Conservation (phyloP, 2,797 vertebrate genomes). For the Bradypus variegatus region DNA sequence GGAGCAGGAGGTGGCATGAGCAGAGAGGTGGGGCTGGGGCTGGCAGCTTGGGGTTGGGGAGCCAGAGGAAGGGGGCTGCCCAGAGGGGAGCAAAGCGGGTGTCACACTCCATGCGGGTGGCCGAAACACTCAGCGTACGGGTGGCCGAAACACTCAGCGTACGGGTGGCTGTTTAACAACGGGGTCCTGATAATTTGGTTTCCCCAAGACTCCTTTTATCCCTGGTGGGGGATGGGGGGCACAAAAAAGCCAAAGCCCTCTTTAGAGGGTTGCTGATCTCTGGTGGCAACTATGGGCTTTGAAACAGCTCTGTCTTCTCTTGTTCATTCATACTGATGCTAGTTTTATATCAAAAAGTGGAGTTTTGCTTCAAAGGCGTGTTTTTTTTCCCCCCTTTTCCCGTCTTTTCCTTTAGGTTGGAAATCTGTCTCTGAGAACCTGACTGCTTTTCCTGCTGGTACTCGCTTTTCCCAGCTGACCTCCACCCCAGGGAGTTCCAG, state of each 20-base stretch:
- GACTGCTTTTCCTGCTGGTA: not conserved
- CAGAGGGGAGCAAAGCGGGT: not conserved
- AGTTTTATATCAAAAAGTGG: not conserved
- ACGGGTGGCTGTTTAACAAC: rapidly evolving
- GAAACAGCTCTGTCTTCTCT: not conserved
- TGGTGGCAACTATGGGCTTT: not conserved
- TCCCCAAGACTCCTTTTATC: too few relatives aligned
- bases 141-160: rapidly evolving
- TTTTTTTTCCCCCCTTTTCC: not conserved
- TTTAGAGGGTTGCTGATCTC: not conserved
- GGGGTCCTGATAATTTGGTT: too few relatives aligned
- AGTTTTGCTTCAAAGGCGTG: not conserved
- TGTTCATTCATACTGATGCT: not conserved
- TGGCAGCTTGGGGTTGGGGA: not conserved
- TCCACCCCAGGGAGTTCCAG: not conserved
- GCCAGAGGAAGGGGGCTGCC: too few relatives aligned
- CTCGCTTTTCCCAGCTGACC: not conserved
- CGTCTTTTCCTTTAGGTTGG: slow-evolving; percentile 66
- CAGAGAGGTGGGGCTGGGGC: rapidly evolving
- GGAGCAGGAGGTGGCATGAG: rapidly evolving
- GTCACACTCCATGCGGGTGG: too few relatives aligned
- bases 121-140: rapidly evolving
- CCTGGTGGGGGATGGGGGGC: too few relatives aligned
- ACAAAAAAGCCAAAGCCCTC: not conserved
- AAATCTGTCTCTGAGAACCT: slow-evolving; percentile 55